A percentile compares a stretch with the other conserved stretches of the same genome.
These are phyloP conservation scores for Acanthoscelides obtectus DNA, from an alignment of 2,888 invertebrate genomes.

Conservation along the genomic window DNA sequence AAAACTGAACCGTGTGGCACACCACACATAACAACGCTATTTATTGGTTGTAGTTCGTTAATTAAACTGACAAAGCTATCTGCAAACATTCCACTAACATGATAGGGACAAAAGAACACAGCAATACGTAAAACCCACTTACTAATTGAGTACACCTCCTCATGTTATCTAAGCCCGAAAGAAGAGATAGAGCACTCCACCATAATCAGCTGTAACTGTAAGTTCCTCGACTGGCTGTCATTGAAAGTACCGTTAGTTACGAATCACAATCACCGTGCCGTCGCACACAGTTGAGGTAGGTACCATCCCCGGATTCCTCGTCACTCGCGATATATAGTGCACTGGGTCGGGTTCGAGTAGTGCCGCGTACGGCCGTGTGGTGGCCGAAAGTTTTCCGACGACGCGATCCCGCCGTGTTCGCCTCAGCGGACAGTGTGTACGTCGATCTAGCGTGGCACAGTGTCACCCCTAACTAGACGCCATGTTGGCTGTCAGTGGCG, in stretches of 20 bases:
- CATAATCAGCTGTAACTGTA: conserved; percentile 2
- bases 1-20: too few relatives aligned
- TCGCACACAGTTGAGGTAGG: background rate
- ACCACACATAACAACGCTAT: too few relatives aligned
- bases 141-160: conserved; percentile 36
- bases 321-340: background rate
- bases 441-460: background rate
- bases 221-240: conserved; percentile 16
- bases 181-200: background rate
- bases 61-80: too few relatives aligned
- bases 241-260: background rate
- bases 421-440: background rate
- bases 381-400: background rate
- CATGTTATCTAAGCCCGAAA: conserved; percentile 36
- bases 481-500: background rate
- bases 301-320: background rate
- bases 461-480: background rate
- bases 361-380: background rate
- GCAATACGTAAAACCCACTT: too few relatives aligned
- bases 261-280: background rate
- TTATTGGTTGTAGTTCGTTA: too few relatives aligned
- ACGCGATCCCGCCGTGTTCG: background rate
- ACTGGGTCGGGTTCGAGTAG: background rate
- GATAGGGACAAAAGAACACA: too few relatives aligned
- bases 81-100: too few relatives aligned